Conservation (phyloP, 2,888 invertebrate genomes). For the Philereme vetulata region DNA sequence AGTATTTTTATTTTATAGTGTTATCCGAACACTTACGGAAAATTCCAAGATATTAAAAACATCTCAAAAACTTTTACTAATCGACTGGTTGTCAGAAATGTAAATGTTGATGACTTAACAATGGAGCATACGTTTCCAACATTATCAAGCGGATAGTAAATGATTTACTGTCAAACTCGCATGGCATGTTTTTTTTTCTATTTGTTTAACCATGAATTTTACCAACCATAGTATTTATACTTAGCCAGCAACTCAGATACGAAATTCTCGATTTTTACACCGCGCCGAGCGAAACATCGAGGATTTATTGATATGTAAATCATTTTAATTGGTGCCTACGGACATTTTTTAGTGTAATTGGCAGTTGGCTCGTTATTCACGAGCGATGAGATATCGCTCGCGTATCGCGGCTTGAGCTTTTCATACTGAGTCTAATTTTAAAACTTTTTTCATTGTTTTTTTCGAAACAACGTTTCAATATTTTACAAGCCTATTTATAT, state of each 20-base stretch:
- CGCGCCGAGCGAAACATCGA: slow-evolving; percentile 54
- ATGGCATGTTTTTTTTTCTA: no score
- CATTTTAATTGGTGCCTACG: slow-evolving; percentile 80
- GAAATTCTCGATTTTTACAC: slow-evolving; percentile 40
- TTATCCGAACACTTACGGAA: no score
- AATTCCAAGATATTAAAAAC: no score
- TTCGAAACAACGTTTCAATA: not conserved
- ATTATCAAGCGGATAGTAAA: no score
- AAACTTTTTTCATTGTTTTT: slow-evolving; percentile 6
- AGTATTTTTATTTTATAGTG: no score
- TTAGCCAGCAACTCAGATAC: slow-evolving; percentile 22
- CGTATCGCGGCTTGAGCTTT: slow-evolving; percentile 27
- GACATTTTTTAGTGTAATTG: slow-evolving; percentile 82
- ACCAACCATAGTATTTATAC: slow-evolving; percentile 3
- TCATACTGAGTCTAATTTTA: slow-evolving; percentile 17
- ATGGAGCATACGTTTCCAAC: no score
- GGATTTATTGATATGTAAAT: slow-evolving; percentile 82
- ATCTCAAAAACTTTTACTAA: no score
- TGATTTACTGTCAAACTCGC: no score
- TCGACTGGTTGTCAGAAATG: no score
- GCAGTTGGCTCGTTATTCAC: slow-evolving; percentile 76
- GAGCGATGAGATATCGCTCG: slow-evolving; percentile 37
- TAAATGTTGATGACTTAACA: no score
- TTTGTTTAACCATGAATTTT: not conserved
- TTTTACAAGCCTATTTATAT: no score